Conservation (phyloP, 2,113 vertebrate species). For the Manacus vitellinus region DNA sequence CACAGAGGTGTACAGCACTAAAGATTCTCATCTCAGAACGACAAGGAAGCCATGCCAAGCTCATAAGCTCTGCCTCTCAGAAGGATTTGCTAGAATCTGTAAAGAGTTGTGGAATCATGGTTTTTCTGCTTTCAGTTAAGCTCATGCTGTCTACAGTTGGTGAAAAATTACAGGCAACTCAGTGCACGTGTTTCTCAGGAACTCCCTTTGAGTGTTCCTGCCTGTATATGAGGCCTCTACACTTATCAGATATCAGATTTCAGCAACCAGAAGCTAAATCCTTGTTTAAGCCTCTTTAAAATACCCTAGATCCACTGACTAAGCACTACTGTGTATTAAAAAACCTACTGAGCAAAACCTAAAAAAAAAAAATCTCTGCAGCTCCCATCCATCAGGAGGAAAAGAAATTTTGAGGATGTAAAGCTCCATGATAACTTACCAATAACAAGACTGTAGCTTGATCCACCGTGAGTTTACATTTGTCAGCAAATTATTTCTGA, state of each 20-base stretch:
- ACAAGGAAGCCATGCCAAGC: accelerated
- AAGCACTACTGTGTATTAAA: background rate
- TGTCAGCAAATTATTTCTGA: background rate
- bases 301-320: background rate
- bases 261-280: background rate
- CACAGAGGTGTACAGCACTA: accelerated
- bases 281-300: background rate
- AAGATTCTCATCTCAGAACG: background rate
- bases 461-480: background rate
- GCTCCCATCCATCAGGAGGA: background rate
- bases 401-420: background rate
- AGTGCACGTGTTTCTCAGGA: background rate
- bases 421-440: background rate
- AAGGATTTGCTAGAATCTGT: background rate
- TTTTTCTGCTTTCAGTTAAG: background rate
- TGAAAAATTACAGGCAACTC: background rate
- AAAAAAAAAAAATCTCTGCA: background rate
- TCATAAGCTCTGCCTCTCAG: background rate
- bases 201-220: background rate
- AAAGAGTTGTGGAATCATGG: background rate
- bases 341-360: background rate
- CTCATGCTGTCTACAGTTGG: background rate
- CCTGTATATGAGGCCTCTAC: background rate
- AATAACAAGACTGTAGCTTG: background rate
- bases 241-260: background rate